Base-by-base conservation (phyloP, 2,888 invertebrate species). In the Thecocarcelia acutangulata region DNA sequence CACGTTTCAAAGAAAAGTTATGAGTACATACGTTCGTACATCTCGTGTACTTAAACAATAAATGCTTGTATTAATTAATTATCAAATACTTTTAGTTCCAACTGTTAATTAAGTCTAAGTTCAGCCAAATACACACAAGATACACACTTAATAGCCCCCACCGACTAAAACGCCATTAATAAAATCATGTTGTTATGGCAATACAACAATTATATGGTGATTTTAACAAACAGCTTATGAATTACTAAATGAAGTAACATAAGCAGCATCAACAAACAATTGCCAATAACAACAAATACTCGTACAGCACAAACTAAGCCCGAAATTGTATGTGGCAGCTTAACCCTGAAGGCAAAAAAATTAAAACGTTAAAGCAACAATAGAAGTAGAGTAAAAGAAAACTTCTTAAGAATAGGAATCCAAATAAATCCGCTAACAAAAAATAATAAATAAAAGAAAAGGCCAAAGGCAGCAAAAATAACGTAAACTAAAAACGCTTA, bases 381-480 rank as follows among this genome's bases (percentile, higher is more conserved):
- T 15, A 54, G n/a, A 52, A 54, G 13, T 13, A 15, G 3, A 28
- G 24, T 13, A 46, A 58, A 56, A 13, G 19, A 40, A 69, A 73
- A 40, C 64, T 56, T 77, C 33, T n/a, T 24, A 50, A 46, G 33
- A 40, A 59, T 40, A 63, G 66, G 64, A 69, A 74, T 46, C 46
- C 64, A 74, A 78, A 78, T 82, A 82, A 82, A 82, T 82, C 82
- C 70, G 69, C 69, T 74, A 64, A 77, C 56, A 77, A 77, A 70
- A 59, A 66, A 66, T 44, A 42, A 56, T 21, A 61, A 64, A 40
- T 40, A 54, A 63, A 64, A 50, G n/a, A 50, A 17, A 21, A 69
- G 42, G 13, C 52, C 33, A 33, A 42, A 50, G 21, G 50, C 33
- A 75, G 75, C 66, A 64, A 48, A 5, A 13, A 6, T 2, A 54